These are phyloP conservation scores for Epistrophe eligans DNA, from an alignment of 2,888 invertebrate genomes.

Conservation along the genomic window DNA sequence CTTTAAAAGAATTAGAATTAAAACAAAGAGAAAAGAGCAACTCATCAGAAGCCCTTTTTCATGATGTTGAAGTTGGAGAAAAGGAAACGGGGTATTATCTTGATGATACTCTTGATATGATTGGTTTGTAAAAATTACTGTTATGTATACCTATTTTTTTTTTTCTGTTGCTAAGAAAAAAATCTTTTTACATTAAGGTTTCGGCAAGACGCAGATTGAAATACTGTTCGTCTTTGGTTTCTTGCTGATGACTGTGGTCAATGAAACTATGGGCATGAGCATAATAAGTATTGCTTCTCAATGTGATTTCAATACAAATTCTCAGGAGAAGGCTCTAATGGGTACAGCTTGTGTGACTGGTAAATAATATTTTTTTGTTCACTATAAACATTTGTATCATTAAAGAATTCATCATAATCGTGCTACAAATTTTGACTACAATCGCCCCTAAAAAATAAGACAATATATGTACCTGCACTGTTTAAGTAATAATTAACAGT, in stretches of 20 bases:
- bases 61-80: slow-evolving; percentile 28
- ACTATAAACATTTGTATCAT: not conserved
- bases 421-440: too few relatives aligned
- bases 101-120: slow-evolving; percentile 55
- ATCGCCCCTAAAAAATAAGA: too few relatives aligned
- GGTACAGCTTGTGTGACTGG: slow-evolving; percentile 88
- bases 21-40: not conserved
- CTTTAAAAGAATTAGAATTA: slow-evolving; percentile 24
- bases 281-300: slow-evolving; percentile 89
- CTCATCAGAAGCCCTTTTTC: not conserved
- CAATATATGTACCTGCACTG: too few relatives aligned
- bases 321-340: slow-evolving; percentile 87
- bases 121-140: slow-evolving; percentile 41
- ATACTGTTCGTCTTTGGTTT: slow-evolving; percentile 87
- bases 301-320: slow-evolving; percentile 87
- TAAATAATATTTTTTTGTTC: slow-evolving; percentile 78
- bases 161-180: not conserved
- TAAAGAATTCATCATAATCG: not conserved
- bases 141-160: not conserved
- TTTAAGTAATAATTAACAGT: too few relatives aligned
- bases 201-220: slow-evolving; percentile 87
- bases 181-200: slow-evolving; percentile 84
- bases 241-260: slow-evolving; percentile 88
- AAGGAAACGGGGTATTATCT: slow-evolving; percentile 27
- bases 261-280: slow-evolving; percentile 88